Percentiles rank a stretch among this genome's conserved stretches.
These are phyloP conservation scores for Tetranychus truncatus DNA, from an alignment of 2,888 invertebrate species.

Conservation along the genomic window DNA sequence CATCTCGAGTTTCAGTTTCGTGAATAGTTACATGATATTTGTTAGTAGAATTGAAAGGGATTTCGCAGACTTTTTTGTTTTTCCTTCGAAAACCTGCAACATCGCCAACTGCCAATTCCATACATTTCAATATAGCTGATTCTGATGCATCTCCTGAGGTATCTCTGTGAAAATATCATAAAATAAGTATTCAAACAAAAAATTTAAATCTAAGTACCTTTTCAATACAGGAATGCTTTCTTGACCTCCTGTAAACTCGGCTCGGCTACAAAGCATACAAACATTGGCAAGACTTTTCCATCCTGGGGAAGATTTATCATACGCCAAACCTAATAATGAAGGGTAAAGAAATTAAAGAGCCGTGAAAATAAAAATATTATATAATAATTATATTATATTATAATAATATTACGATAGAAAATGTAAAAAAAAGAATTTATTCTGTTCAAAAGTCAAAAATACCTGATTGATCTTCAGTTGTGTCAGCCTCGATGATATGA, in stretches of 20 bases:
- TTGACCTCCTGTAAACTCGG: conserved; percentile 91
- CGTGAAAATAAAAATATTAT: no score
- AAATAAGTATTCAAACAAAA: background rate
- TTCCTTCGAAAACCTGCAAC: conserved; percentile 27
- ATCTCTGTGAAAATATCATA: conserved; percentile 29
- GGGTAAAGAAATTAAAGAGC: background rate
- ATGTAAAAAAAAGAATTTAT: no score
- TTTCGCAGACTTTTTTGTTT: conserved; percentile 32
- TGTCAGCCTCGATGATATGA: conserved; percentile 94
- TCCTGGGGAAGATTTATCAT: conserved; percentile 61
- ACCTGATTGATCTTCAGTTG: conserved; percentile 90
- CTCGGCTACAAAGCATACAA: conserved; percentile 89
- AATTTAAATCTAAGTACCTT: conserved; percentile 37
- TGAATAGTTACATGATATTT: conserved; percentile 32
- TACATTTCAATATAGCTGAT: conserved; percentile 32
- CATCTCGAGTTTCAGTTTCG: conserved; percentile 28
- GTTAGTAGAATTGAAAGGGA: conserved; percentile 39
- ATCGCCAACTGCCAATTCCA: conserved; percentile 28
- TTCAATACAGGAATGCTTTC: conserved; percentile 78
- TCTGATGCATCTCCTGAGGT: conserved; percentile 38
- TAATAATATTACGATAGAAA: no score
- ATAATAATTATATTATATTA: no score
- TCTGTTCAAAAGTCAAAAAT: no score
- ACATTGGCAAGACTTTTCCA: conserved; percentile 79
- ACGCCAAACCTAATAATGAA: conserved; percentile 48